Base-by-base conservation (phyloP, 2,888 invertebrate species). In the Drosophila mimetica region DNA sequence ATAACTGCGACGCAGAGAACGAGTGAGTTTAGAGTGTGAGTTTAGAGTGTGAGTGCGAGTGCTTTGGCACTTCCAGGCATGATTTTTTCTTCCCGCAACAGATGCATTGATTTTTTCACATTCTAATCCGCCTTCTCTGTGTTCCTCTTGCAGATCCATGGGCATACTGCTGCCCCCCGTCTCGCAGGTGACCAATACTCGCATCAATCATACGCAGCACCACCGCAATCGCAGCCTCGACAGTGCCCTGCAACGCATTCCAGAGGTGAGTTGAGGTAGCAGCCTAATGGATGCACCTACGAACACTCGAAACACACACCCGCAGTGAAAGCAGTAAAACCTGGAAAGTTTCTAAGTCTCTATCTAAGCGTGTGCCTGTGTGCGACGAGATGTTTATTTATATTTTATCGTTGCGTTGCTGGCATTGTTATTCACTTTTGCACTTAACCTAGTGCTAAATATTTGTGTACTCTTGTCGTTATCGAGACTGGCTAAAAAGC, bases 181-280 rank as follows among this genome's bases (percentile, higher is more conserved):
- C 47, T 92, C 92, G 42, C 92, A 92, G 84, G 92, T 92, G 76
- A 92, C 92, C 67, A 92, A 92, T 61, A 90, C 91, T 74, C 90
- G 92, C 76, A 92, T 92, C 63, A 92, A 92, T 86, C 87, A 91
- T 77, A 92, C 95, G 76, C 94, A 95, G 87, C 96, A 96, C 91
- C 97, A 97, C 92, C 94, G 97, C 86, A 97, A 97, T 93, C 94
- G 97, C 77, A 97, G 97, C 90, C 93, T 97, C 91, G 97, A 97
- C 92, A 97, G 97, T 64, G 97, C 97, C 69, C 93, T 97, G 75
- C 97, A 97, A 91, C 93, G 96, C 91, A 97, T 97, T 90, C 97
- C 97, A 70, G 97, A 97, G 93, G 96, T 92, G 75, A 90, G 89
- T 44, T 14, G 25, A 28, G 1, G 5, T 88, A 61, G 20, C 25